phyloP scores from a whole-genome alignment of 2,888 invertebrate species.

The Leptopilina drosophilae region DNA sequence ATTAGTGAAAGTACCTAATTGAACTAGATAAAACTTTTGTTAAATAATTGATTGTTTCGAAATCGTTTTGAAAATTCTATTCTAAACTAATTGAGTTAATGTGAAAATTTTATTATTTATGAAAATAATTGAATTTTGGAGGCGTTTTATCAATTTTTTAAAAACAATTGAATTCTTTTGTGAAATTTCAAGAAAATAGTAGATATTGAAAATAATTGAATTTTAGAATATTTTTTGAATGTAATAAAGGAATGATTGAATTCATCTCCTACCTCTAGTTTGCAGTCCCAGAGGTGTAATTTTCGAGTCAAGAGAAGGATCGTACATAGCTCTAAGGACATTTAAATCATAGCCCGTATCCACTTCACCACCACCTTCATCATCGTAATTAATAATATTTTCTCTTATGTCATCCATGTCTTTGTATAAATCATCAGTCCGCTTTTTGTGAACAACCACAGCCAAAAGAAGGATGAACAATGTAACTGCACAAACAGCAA shows the following conservation, averaged over 20 bases:
- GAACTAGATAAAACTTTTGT: too few relatives aligned
- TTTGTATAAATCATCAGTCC: constrained; percentile 91
- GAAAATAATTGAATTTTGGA: too few relatives aligned
- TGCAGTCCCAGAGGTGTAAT: constrained; percentile 75
- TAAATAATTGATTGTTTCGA: too few relatives aligned
- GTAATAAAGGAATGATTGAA: neutral
- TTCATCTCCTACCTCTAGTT: constrained; percentile 76
- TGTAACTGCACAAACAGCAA: constrained; percentile 91
- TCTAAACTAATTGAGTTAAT: too few relatives aligned
- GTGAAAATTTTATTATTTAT: too few relatives aligned
- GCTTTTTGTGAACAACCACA: constrained; percentile 91
- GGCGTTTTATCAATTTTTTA: too few relatives aligned
- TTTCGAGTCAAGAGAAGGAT: constrained; percentile 80
- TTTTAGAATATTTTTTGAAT: too few relatives aligned
- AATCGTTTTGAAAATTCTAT: too few relatives aligned
- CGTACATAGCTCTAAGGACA: constrained; percentile 84
- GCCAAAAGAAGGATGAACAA: constrained; percentile 91
- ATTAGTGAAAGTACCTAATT: too few relatives aligned
- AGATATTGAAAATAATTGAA: too few relatives aligned
- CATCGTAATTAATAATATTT: constrained; percentile 98
- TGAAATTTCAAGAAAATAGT: too few relatives aligned
- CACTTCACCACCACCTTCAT: constrained; percentile 98
- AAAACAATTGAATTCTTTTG: too few relatives aligned
- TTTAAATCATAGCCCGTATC: constrained; percentile 95
- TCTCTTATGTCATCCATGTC: constrained; percentile 97